Evolutionary conservation across 1,140 invertebrate genomes (phyloP).

Genomic region (Drosophila kurseongensis): DNA sequence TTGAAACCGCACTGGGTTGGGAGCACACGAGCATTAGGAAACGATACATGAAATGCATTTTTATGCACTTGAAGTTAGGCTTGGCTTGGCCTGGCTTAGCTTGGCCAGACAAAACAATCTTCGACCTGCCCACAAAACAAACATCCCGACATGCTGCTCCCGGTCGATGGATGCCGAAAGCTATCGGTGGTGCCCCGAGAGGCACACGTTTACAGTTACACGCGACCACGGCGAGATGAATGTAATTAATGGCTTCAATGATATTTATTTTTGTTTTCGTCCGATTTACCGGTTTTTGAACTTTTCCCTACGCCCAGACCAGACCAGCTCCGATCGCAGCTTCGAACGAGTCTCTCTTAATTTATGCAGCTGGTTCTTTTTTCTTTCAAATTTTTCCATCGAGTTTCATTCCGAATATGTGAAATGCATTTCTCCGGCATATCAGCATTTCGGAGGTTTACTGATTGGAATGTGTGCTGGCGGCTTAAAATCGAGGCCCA

Average conservation of each 20-base stretch:
- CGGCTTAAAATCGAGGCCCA: conserved; percentile 28
- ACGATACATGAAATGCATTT: conserved; percentile 66
- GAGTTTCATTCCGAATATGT: conserved; percentile 25
- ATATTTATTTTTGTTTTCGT: conserved; percentile 55
- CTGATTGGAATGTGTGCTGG: conserved; percentile 20
- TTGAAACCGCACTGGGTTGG: conserved; percentile 34
- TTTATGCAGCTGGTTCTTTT: conserved; percentile 49
- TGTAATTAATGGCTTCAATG: conserved; percentile 57
- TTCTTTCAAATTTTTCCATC: conserved; percentile 45
- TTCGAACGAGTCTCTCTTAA: conserved; percentile 31
- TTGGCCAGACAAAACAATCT: background rate
- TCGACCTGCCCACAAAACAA: conserved; percentile 7
- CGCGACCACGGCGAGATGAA: conserved; percentile 45
- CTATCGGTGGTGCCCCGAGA: background rate
- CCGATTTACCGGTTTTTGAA: conserved; percentile 73
- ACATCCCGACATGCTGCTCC: background rate
- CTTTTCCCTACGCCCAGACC: conserved; percentile 57
- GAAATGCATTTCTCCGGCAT: conserved; percentile 62
- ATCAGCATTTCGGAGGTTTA: background rate
- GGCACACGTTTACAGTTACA: conserved; percentile 49
- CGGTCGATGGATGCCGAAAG: conserved; percentile 4
- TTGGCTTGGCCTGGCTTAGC: too few species aligned
- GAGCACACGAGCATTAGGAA: conserved; percentile 31
- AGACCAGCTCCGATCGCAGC: conserved; percentile 1
- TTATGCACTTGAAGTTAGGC: background rate